phyloP scores from a whole-genome alignment of 30 jellyfish, hydroid and myxozoan genomes.

The Clytia hemisphaerica region DNA sequence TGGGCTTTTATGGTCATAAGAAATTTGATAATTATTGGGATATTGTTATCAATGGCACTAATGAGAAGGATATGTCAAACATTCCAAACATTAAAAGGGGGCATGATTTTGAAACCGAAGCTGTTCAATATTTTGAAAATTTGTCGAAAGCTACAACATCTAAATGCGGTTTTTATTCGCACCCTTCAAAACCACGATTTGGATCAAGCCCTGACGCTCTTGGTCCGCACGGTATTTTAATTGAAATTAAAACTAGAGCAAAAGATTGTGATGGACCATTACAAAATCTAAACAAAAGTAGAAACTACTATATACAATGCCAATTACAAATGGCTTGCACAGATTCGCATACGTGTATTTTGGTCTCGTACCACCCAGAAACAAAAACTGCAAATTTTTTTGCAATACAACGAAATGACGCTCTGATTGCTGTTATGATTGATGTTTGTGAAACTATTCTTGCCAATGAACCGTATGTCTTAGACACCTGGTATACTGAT shows the following conservation, averaged over 20 bases:
- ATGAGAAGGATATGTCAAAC: not conserved
- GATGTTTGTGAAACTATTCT: not conserved
- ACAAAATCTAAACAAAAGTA: not conserved
- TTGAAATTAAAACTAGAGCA: slow-evolving; percentile 14
- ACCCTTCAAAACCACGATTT: not conserved
- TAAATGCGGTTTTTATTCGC: slow-evolving; percentile 5
- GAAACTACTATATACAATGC: slow-evolving; percentile 1
- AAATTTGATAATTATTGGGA: not conserved
- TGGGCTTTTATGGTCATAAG: not conserved
- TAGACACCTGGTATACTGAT: no score
- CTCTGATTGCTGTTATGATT: not conserved
- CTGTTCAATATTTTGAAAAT: not conserved
- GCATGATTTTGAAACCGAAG: not conserved
- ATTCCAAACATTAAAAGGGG: no score
- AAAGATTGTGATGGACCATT: slow-evolving; percentile 3
- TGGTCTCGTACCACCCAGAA: slow-evolving; percentile 9
- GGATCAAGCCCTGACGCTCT: slow-evolving; percentile 24
- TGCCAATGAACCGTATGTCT: not conserved
- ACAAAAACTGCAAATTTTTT: not conserved
- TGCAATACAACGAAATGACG: not conserved
- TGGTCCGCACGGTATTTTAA: slow-evolving; percentile 5
- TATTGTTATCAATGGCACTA: not conserved
- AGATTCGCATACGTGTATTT: not conserved
- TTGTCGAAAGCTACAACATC: slow-evolving; percentile 7
- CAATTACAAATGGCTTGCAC: slow-evolving; percentile 19